Base-by-base conservation (phyloP, 2,888 invertebrate genomes). In the Cheilosia impressa region DNA sequence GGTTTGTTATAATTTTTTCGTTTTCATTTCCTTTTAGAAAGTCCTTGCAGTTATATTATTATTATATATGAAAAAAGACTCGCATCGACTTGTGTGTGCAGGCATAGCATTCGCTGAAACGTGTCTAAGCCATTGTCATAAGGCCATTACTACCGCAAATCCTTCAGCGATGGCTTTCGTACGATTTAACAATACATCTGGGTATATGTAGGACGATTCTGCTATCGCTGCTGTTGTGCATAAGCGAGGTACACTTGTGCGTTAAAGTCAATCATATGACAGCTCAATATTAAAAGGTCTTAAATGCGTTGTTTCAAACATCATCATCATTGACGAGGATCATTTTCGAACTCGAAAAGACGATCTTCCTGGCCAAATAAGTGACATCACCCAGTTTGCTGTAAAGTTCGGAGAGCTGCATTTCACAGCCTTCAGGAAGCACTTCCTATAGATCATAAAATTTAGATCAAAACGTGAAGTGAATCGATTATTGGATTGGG, bases 41-140 rank as follows among this genome's bases (percentile, higher is more conserved):
- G 13, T 43, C 6, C 4, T 60, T 31, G 19, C 38, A 13, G 15
- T 19, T 52, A 52, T 38, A 27, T 53, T 62, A 55, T 62, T 60
- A 60, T 80, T 62, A 41, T 27, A 45, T 38, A 27, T 52, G 45
- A 58, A 22, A 2, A 2, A 27, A 62, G 50, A 45, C 17, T 69
- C 71, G 41, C 34, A 27, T 31, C 60, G 19, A 15, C 22, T 24
- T 52, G 10, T 73, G 55, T 41, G n/a, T 60, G 2, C 24, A 6
- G 31, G 7, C 15, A 27, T 45, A 38, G 45, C 9, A 50, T 75
- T 75, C 17, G 10, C 57, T 47, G 68, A 50, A 75, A 81, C 76
- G 81, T 81, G 76, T 58, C 81, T 81, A 58, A 76, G 76, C 80
- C 80, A 63, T 81, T 81, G 68, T 81, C 80, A 81, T 69, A 81